A percentile compares a stretch with the other conserved stretches of the same genome.
Evolutionary conservation across 2,888 invertebrate species (phyloP).

Genomic region (Tetanocera ferruginea): DNA sequence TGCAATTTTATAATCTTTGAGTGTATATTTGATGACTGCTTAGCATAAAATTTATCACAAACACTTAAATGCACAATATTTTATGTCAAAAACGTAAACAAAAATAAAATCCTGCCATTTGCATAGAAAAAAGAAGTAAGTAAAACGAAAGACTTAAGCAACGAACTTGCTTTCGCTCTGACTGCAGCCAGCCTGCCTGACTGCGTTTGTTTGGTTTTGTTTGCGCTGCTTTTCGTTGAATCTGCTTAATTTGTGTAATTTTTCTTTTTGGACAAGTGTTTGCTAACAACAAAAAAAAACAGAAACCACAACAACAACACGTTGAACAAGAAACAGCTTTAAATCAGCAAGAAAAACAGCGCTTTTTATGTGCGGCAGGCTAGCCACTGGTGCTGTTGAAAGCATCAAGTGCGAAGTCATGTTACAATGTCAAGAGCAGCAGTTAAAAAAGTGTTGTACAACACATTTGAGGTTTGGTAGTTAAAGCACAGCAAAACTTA

Average conservation of each 20-base stretch:
- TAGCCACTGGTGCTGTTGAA: not conserved
- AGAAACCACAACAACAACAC: not conserved
- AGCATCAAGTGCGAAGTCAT: conserved; percentile 49
- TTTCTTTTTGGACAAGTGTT: not conserved
- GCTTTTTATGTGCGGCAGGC: conserved; percentile 27
- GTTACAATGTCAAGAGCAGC: conserved; percentile 51
- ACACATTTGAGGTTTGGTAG: too few species aligned
- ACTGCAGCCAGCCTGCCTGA: not conserved
- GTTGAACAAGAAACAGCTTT: conserved; percentile 8
- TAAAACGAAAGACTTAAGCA: conserved; percentile 45
- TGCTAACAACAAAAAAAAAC: not conserved
- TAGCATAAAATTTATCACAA: not conserved
- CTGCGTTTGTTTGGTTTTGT: not conserved
- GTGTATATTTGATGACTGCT: not conserved
- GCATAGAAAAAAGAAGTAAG: not conserved
- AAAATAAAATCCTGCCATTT: not conserved
- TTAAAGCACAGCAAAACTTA: too few species aligned
- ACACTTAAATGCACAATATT: not conserved
- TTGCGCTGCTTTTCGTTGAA: not conserved
- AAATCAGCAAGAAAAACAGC: conserved; percentile 28
- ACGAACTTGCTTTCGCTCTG: conserved; percentile 31
- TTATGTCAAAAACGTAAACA: not conserved
- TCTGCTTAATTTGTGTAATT: not conserved
- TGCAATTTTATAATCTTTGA: too few species aligned
- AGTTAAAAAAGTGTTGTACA: not conserved